A percentile compares a stretch with the other conserved stretches of the same genome.
Conservation (phyloP, 2,797 vertebrate genomes). For the Danionella dracula region DNA sequence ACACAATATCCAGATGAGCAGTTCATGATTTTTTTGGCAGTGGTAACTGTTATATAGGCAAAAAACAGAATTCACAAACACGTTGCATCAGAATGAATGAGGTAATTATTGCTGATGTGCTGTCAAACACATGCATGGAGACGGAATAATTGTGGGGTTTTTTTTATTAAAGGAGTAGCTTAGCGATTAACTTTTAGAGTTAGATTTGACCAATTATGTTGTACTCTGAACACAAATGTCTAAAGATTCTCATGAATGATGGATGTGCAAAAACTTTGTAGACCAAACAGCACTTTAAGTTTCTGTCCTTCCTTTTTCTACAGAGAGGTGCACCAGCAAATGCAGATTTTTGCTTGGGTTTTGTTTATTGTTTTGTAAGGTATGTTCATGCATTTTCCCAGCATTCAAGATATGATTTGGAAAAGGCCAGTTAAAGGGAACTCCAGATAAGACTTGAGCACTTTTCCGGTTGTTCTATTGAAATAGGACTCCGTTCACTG, state of each 20-base stretch:
- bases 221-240: neutral
- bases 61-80: too few relatives aligned
- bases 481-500: too few relatives aligned
- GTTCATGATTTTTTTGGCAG: neutral
- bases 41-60: conserved; percentile 4
- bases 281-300: conserved; percentile 28
- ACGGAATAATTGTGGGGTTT: neutral
- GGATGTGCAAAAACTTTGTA: neutral
- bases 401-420: neutral
- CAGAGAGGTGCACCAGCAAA: conserved; percentile 71
- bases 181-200: too few relatives aligned
- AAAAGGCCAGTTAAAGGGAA: too few relatives aligned
- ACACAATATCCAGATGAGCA: conserved; percentile 61
- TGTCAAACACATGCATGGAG: neutral
- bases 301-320: conserved; percentile 45
- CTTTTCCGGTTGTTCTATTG: too few relatives aligned
- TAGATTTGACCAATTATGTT: neutral
- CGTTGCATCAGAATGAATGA: neutral
- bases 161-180: neutral
- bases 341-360: conserved; percentile 60
- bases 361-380: conserved; percentile 8
- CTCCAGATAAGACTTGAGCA: too few relatives aligned
- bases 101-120: neutral
- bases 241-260: neutral
- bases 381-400: neutral